phyloP scores from a whole-genome alignment of 2,113 vertebrate species.

The Sinocyclocheilus rhinocerous region DNA sequence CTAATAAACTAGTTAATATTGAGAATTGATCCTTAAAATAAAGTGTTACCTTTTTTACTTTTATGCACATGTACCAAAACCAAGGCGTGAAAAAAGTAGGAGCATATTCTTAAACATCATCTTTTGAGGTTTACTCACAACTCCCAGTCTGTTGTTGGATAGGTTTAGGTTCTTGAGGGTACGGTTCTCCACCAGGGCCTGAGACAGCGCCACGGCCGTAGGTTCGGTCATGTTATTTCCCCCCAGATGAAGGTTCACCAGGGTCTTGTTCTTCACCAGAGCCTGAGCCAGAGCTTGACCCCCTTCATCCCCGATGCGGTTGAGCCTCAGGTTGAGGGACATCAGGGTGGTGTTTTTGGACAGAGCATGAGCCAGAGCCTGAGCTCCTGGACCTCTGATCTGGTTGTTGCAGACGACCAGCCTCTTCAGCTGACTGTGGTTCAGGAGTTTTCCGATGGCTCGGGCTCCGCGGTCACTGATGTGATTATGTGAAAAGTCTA shows the following conservation, averaged over 20 bases:
- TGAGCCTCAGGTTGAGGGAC: conserved; percentile 85
- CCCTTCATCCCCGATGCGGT: conserved; percentile 83
- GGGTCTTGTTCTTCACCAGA: conserved; percentile 80
- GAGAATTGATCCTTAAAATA: no score
- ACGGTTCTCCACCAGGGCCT: conserved; percentile 80
- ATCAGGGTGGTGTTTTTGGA: conserved; percentile 76
- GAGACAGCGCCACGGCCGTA: conserved; percentile 75
- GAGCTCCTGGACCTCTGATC: conserved; percentile 77
- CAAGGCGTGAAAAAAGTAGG: background rate
- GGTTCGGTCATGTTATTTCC: conserved; percentile 79
- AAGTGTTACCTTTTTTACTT: no score
- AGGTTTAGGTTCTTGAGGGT: conserved; percentile 83
- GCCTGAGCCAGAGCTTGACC: conserved; percentile 80
- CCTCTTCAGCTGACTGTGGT: conserved; percentile 73
- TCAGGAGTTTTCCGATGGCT: conserved; percentile 82
- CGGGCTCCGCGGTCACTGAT: conserved; percentile 83
- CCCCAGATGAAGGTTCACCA: conserved; percentile 82
- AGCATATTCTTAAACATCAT: no score
- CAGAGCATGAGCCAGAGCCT: conserved; percentile 83
- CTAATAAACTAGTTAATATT: no score
- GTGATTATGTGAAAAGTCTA: conserved; percentile 89
- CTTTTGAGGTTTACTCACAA: conserved; percentile 73
- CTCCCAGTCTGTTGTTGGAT: conserved; percentile 86
- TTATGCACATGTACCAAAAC: background rate
- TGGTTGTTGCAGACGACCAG: conserved; percentile 84